Evolutionary conservation across 2,113 vertebrate genomes (phyloP).

Genomic region (Eulacestoma nigropectus): DNA sequence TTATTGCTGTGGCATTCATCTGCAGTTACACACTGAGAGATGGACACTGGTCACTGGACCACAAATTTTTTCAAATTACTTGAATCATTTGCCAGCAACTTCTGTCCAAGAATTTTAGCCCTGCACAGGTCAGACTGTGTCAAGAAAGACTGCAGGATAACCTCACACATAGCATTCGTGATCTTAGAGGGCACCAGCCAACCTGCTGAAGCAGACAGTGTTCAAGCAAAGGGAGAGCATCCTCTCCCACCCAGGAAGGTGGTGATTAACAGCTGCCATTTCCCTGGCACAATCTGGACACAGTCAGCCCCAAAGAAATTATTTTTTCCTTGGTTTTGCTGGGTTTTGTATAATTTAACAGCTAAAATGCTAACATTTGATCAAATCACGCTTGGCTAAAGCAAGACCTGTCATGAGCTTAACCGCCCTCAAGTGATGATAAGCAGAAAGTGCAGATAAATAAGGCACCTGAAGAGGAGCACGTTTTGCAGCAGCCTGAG

Average conservation of each 20-base stretch:
- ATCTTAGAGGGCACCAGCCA: not conserved
- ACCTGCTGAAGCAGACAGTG: not conserved
- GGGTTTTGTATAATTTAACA: not conserved
- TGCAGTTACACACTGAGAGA: not conserved
- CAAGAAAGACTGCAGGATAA: not conserved
- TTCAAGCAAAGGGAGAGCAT: not conserved
- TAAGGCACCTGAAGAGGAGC: not conserved
- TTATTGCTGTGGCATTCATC: not conserved
- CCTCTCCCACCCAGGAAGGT: not conserved
- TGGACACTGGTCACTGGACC: not conserved
- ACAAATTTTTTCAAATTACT: not conserved
- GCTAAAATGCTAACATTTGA: not conserved
- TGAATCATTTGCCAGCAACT: not conserved
- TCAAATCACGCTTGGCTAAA: not conserved
- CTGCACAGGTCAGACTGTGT: not conserved
- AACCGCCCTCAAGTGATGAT: not conserved
- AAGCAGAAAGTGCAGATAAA: conserved; percentile 2
- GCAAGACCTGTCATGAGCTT: not conserved
- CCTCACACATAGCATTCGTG: not conserved
- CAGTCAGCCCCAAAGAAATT: not conserved
- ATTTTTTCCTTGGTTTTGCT: not conserved
- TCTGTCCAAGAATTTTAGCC: not conserved
- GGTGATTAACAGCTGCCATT: not conserved
- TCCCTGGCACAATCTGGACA: not conserved
- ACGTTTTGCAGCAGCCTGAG: not conserved